Evolutionary conservation across 2,113 vertebrate species (phyloP).

Genomic region (Hyaena hyaena): DNA sequence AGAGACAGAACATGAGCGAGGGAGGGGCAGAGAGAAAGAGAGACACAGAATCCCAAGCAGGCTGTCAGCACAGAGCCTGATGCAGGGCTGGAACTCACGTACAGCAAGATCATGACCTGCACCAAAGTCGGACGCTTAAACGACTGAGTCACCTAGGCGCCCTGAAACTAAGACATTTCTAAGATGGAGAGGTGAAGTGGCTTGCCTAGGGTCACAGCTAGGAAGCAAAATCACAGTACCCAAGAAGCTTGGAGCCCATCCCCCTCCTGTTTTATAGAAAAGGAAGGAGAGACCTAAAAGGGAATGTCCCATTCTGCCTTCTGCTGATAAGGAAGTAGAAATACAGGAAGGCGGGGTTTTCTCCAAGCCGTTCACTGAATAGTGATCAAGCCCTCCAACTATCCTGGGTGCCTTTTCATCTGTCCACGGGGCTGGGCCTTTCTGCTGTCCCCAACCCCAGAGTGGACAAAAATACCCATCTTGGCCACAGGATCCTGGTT

Average conservation of each 20-base stretch:
- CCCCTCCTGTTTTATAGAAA: neutral
- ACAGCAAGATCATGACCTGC: too few species aligned
- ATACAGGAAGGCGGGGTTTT: neutral
- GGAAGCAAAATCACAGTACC: neutral
- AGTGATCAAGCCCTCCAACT: neutral
- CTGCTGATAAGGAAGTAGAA: conserved; percentile 37
- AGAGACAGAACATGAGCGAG: too few species aligned
- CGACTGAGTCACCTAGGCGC: too few species aligned
- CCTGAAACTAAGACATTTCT: neutral
- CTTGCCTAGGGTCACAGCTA: neutral
- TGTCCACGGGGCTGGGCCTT: neutral
- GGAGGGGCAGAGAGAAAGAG: too few species aligned
- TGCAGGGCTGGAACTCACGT: too few species aligned
- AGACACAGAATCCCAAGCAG: too few species aligned
- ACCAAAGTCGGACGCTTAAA: too few species aligned
- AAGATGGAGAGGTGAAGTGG: neutral
- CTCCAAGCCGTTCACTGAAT: neutral
- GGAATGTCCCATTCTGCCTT: neutral
- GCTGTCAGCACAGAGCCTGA: too few species aligned
- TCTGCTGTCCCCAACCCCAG: neutral
- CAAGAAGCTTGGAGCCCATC: neutral
- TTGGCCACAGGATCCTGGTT: neutral
- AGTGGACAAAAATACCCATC: conserved; percentile 20
- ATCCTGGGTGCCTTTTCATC: neutral
- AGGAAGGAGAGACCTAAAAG: neutral